Evolutionary conservation across 2,888 invertebrate species (phyloP).

Genomic region (Watsonalla cultraria): DNA sequence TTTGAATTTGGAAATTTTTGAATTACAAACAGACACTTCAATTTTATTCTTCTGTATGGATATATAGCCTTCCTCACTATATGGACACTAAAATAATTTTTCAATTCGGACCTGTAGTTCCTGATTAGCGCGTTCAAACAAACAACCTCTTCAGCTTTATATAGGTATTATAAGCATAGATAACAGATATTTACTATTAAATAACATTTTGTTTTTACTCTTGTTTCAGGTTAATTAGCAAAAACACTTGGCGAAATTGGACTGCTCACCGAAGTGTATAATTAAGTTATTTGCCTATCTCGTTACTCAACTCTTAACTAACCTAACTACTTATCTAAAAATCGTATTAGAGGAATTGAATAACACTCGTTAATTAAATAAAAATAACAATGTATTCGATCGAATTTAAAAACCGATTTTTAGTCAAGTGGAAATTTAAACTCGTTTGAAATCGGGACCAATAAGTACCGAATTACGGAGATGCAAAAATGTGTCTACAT

Average conservation of each 20-base stretch:
- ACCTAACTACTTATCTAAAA: not conserved
- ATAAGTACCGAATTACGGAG: slow-evolving; percentile 30
- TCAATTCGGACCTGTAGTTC: not conserved
- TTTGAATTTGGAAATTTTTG: too few relatives aligned
- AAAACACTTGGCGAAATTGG: slow-evolving; percentile 28
- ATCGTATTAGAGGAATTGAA: slow-evolving; percentile 2
- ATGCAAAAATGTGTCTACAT: too few relatives aligned
- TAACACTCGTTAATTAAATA: slow-evolving; percentile 6
- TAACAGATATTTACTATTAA: not conserved
- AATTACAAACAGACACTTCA: too few relatives aligned
- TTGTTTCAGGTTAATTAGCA: slow-evolving; percentile 59
- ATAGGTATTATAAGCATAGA: not conserved
- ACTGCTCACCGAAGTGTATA: slow-evolving; percentile 27
- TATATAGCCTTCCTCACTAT: not conserved
- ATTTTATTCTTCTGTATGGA: too few relatives aligned
- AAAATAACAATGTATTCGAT: slow-evolving; percentile 31
- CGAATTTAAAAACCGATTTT: slow-evolving; percentile 28
- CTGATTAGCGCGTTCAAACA: too few relatives aligned
- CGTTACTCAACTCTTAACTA: too few relatives aligned
- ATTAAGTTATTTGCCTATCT: slow-evolving; percentile 7
- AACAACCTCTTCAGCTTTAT: not conserved
- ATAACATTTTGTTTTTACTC: slow-evolving; percentile 14
- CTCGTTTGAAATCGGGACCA: slow-evolving; percentile 22
- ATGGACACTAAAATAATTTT: not conserved
- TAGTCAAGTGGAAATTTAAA: slow-evolving; percentile 52